Evolutionary conservation across 2,797 vertebrate species (phyloP).

Genomic region (Siniperca scherzeri): DNA sequence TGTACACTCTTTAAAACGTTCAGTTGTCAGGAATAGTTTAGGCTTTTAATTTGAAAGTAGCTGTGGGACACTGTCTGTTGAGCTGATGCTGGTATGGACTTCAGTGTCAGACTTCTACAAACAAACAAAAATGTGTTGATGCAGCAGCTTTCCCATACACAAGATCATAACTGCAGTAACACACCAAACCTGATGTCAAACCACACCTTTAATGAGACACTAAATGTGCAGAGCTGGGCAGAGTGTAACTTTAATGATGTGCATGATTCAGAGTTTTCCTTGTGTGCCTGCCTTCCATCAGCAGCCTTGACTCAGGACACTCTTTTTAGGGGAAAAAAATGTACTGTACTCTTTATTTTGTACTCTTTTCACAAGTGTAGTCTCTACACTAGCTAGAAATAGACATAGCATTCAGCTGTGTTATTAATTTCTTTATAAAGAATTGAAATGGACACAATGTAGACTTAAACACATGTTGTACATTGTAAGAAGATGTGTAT

Average conservation of each 20-base stretch:
- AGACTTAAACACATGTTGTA: not conserved
- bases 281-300: constrained; percentile 45
- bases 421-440: constrained; percentile 9
- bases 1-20: constrained; percentile 6
- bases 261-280: constrained; percentile 57
- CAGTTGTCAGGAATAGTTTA: constrained; percentile 17
- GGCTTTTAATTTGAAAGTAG: constrained; percentile 31
- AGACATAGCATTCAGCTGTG: constrained; percentile 11
- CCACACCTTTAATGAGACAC: constrained; percentile 67
- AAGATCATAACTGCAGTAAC: constrained; percentile 47
- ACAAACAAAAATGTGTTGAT: constrained; percentile 52
- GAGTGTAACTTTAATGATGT: constrained; percentile 68
- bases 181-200: constrained; percentile 58
- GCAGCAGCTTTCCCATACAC: constrained; percentile 52
- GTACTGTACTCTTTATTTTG: constrained; percentile 34
- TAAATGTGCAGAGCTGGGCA: constrained; percentile 69
- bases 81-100: constrained; percentile 24
- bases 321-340: constrained; percentile 37
- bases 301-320: constrained; percentile 50
- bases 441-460: constrained; percentile 13
- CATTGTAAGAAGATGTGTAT: constrained; percentile 6
- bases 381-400: constrained; percentile 26
- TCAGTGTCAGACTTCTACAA: constrained; percentile 30
- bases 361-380: constrained; percentile 40
- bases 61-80: not conserved